Evolutionary conservation across 1,140 invertebrate genomes (phyloP).

Genomic region (Lysiphlebus fabarum): DNA sequence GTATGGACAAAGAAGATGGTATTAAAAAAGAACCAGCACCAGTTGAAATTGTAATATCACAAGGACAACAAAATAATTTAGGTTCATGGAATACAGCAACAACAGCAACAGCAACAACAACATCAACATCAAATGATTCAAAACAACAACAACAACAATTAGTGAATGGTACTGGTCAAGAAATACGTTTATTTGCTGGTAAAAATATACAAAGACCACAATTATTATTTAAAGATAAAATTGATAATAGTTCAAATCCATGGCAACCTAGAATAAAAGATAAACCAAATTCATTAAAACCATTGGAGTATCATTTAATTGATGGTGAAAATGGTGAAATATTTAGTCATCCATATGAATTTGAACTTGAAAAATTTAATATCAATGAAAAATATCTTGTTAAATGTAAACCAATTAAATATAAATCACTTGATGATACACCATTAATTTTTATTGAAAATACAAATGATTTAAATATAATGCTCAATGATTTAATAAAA

Average conservation of each 20-base stretch:
- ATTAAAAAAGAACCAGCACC: slow-evolving; percentile 57
- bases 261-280: slow-evolving; percentile 81
- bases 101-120: slow-evolving; percentile 28
- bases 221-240: slow-evolving; percentile 76
- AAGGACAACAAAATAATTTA: slow-evolving; percentile 38
- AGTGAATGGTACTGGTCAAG: slow-evolving; percentile 22
- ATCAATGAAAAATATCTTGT: slow-evolving; percentile 56
- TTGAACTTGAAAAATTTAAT: slow-evolving; percentile 74
- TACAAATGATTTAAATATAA: slow-evolving; percentile 60
- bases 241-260: slow-evolving; percentile 73
- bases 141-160: background rate
- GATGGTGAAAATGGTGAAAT: slow-evolving; percentile 62
- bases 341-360: slow-evolving; percentile 81
- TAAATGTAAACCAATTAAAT: slow-evolving; percentile 46
- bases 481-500: slow-evolving; percentile 66
- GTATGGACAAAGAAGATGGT: slow-evolving; percentile 71
- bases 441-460: slow-evolving; percentile 69
- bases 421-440: slow-evolving; percentile 62
- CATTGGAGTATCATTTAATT: slow-evolving; percentile 70
- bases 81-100: slow-evolving; percentile 59
- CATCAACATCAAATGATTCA: background rate
- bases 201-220: slow-evolving; percentile 81
- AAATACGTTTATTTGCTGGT: slow-evolving; percentile 66
- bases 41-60: slow-evolving; percentile 44
- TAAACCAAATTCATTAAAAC: slow-evolving; percentile 86